A percentile compares a stretch with the other conserved stretches of the same genome.
phyloP scores from a whole-genome alignment of 2,888 invertebrate genomes.

The Dione juno region DNA sequence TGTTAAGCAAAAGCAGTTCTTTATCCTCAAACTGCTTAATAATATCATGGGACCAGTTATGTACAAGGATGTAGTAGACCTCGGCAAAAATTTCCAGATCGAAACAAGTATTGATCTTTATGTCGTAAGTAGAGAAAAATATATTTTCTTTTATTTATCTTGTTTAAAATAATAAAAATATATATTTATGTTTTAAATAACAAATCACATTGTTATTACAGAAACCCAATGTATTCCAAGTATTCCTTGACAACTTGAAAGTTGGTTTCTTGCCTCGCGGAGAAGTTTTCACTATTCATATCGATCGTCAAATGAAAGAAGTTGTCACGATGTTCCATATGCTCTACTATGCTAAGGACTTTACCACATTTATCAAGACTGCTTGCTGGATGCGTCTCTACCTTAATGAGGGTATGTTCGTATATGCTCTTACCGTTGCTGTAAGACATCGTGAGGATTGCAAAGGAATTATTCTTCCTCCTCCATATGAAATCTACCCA shows the following conservation, averaged over 20 bases:
- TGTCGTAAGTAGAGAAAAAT: conserved; percentile 56
- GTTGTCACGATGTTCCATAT: conserved; percentile 80
- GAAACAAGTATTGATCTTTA: conserved; percentile 69
- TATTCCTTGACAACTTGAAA: conserved; percentile 80
- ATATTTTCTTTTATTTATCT: neutral
- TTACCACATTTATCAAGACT: conserved; percentile 75
- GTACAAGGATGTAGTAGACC: conserved; percentile 74
- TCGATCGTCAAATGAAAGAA: conserved; percentile 79
- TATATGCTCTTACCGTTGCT: conserved; percentile 81
- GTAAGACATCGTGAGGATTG: conserved; percentile 80
- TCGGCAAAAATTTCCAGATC: conserved; percentile 70
- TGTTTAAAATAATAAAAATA: neutral
- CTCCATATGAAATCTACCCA: conserved; percentile 85
- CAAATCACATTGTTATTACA: conserved; percentile 53
- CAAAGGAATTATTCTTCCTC: conserved; percentile 79
- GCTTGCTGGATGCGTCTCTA: conserved; percentile 80
- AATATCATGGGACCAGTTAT: conserved; percentile 76
- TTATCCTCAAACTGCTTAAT: conserved; percentile 79
- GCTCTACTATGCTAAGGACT: conserved; percentile 81
- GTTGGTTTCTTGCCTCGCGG: conserved; percentile 83
- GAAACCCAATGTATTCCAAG: conserved; percentile 83
- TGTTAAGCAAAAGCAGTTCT: conserved; percentile 73
- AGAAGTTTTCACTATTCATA: conserved; percentile 77
- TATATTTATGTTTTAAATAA: conserved; percentile 9
- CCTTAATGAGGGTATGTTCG: conserved; percentile 83